These are phyloP conservation scores for Erithacus rubecula DNA, from an alignment of 2,797 vertebrate species.

Conservation along the genomic window DNA sequence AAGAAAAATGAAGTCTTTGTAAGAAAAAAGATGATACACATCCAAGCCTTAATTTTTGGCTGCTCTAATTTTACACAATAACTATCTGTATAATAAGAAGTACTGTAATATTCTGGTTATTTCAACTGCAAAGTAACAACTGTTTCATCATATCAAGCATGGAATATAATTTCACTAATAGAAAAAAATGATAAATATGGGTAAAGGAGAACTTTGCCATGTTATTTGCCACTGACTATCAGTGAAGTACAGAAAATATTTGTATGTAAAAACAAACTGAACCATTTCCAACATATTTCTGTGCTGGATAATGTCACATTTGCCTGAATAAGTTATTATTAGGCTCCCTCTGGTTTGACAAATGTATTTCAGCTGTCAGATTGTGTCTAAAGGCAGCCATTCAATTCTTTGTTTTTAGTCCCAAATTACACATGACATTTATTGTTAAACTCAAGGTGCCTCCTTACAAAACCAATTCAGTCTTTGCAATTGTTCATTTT, in stretches of 20 bases:
- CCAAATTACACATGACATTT: slow-evolving; percentile 49
- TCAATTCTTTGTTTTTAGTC: slow-evolving; percentile 26
- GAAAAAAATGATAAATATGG: not conserved
- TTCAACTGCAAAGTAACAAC: not conserved
- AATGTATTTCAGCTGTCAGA: slow-evolving; percentile 30
- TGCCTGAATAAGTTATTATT: slow-evolving; percentile 20
- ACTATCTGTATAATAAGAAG: not conserved
- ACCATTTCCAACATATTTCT: not conserved
- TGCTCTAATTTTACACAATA: not conserved
- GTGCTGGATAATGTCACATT: not conserved
- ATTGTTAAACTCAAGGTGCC: slow-evolving; percentile 52
- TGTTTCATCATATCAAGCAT: not conserved
- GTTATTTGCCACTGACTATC: not conserved
- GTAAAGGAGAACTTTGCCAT: not conserved
- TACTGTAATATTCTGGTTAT: not conserved
- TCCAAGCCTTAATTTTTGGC: not conserved
- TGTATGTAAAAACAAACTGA: not conserved
- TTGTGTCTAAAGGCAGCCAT: not conserved
- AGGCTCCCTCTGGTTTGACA: not conserved
- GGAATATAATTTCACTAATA: not conserved
- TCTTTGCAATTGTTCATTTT: slow-evolving; percentile 9
- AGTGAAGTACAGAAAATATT: not conserved
- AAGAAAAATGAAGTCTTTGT: not conserved
- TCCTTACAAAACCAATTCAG: not conserved
- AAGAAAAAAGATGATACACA: not conserved